Evolutionary conservation across 2,797 vertebrate genomes (phyloP).

Genomic region (Syncerus caffer): DNA sequence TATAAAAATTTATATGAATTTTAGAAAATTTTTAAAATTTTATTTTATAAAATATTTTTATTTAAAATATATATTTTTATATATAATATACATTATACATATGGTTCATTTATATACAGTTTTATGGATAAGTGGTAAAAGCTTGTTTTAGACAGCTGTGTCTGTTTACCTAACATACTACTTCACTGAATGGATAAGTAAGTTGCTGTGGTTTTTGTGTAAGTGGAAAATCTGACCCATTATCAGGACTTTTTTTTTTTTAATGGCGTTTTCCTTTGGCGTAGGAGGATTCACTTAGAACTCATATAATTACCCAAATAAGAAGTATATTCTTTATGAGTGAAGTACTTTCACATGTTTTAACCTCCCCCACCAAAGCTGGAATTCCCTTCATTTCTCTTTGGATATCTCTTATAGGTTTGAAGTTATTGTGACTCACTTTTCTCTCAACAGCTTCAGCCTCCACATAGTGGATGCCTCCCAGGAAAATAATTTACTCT

Average conservation of each 20-base stretch:
- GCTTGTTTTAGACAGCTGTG: not conserved
- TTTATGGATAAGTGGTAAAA: not conserved
- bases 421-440: not conserved
- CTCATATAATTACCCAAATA: not conserved
- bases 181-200: not conserved
- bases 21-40: not conserved
- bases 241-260: not conserved
- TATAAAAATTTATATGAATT: not conserved
- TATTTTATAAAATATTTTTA: not conserved
- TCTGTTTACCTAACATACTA: not conserved
- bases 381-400: not conserved
- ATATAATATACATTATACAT: not conserved
- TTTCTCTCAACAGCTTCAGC: not conserved
- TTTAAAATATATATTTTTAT: not conserved
- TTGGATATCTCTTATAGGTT: not conserved
- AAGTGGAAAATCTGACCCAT: not conserved
- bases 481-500: not conserved
- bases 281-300: not conserved
- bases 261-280: not conserved
- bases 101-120: not conserved
- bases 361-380: not conserved
- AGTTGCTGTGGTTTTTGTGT: not conserved
- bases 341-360: not conserved
- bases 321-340: not conserved
- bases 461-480: not conserved